A percentile compares a stretch with the other conserved stretches of the same genome.
Evolutionary conservation across 2,888 invertebrate species (phyloP).

Genomic region (Anticlea derivata): DNA sequence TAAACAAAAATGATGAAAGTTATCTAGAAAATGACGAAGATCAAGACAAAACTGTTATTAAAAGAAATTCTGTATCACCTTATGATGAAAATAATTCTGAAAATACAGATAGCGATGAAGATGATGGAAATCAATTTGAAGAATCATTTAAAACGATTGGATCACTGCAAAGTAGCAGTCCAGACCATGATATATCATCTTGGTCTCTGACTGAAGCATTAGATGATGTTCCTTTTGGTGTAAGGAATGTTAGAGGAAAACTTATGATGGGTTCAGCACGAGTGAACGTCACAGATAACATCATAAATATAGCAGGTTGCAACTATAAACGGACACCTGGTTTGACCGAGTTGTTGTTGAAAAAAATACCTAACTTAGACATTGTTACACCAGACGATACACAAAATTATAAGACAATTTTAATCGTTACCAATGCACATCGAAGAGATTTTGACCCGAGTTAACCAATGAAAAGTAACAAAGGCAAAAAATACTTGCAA

Average conservation of each 20-base stretch:
- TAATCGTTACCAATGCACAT: constrained; percentile 7
- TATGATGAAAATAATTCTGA: too few relatives aligned
- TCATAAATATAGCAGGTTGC: background rate
- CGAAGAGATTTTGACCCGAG: background rate
- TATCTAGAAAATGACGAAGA: too few relatives aligned
- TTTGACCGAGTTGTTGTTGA: background rate
- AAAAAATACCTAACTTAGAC: background rate
- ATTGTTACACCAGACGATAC: background rate
- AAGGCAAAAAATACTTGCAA: background rate
- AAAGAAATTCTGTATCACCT: too few relatives aligned
- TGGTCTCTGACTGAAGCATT: background rate
- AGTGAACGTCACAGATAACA: background rate
- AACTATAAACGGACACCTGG: background rate
- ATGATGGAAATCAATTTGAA: background rate
- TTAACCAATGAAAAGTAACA: constrained; percentile 5
- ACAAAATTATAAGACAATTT: background rate
- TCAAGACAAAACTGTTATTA: too few relatives aligned
- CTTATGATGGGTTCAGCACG: constrained; percentile 1
- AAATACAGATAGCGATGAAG: background rate
- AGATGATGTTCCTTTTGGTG: constrained; percentile 2
- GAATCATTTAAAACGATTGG: background rate
- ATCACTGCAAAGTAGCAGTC: too few relatives aligned
- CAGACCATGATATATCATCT: background rate
- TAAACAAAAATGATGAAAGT: too few relatives aligned
- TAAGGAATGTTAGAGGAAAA: background rate